Conservation (phyloP, 2,888 invertebrate species). For the Opisthograptis luteolata region DNA sequence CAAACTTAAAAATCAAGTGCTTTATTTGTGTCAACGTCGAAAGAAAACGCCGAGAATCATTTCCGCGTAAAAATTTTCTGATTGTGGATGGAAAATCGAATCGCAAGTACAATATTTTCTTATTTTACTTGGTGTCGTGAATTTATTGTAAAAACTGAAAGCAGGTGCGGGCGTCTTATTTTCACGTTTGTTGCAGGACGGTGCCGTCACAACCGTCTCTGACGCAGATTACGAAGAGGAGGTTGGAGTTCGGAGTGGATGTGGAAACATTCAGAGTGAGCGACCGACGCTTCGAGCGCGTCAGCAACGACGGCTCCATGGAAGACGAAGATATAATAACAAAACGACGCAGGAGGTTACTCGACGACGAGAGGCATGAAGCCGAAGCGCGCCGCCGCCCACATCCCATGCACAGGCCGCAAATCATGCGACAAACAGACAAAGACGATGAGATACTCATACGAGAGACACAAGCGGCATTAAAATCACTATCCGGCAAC, state of each 20-base stretch:
- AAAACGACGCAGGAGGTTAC: constrained; percentile 76
- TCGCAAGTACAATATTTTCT: constrained; percentile 78
- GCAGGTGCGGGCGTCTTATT: constrained; percentile 41
- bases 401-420: constrained; percentile 64
- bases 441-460: constrained; percentile 93
- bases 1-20: constrained; percentile 69
- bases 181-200: constrained; percentile 76
- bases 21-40: constrained; percentile 76
- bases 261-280: constrained; percentile 73
- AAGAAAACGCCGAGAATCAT: constrained; percentile 83
- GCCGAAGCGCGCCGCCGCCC: constrained; percentile 56
- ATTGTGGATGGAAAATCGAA: constrained; percentile 83
- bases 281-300: constrained; percentile 64
- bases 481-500: constrained; percentile 94
- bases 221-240: constrained; percentile 88
- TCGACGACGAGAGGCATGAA: constrained; percentile 73
- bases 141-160: constrained; percentile 32
- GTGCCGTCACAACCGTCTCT: constrained; percentile 82
- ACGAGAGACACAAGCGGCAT: constrained; percentile 93
- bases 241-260: constrained; percentile 86
- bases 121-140: constrained; percentile 44
- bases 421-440: constrained; percentile 60
- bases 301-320: constrained; percentile 72
- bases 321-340: constrained; percentile 72
- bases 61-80: constrained; percentile 84